Percentiles rank a stretch among this genome's conserved stretches.
These are phyloP conservation scores for Hippotragus niger DNA, from an alignment of 2,113 vertebrate species.

Conservation along the genomic window DNA sequence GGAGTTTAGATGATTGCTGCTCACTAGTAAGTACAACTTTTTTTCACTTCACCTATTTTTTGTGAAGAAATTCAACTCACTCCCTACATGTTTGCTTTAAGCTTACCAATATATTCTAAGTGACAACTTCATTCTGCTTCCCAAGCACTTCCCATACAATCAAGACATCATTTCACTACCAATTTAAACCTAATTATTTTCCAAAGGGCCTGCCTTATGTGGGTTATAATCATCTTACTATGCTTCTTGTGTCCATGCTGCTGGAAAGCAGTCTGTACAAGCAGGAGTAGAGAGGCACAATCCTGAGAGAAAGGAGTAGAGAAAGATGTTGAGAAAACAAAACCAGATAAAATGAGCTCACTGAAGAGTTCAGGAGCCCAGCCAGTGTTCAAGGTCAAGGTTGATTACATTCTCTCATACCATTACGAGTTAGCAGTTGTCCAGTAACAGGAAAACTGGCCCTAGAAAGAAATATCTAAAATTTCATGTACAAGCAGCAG, in stretches of 20 bases:
- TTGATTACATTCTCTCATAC: slow-evolving; percentile 52
- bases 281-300: slow-evolving; percentile 74
- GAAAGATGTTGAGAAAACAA: slow-evolving; percentile 76
- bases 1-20: neutral
- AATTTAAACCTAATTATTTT: slow-evolving; percentile 59
- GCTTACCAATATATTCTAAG: neutral
- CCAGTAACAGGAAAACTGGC: slow-evolving; percentile 46
- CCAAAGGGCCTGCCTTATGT: slow-evolving; percentile 70
- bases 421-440: slow-evolving; percentile 29
- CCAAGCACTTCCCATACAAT: slow-evolving; percentile 26
- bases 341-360: slow-evolving; percentile 54
- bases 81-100: slow-evolving; percentile 5
- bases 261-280: slow-evolving; percentile 78
- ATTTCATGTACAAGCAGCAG: neutral
- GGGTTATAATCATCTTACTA: slow-evolving; percentile 71
- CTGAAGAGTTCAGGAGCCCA: slow-evolving; percentile 61
- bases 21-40: slow-evolving; percentile 36
- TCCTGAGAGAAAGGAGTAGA: slow-evolving; percentile 77
- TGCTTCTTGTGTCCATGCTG: slow-evolving; percentile 77
- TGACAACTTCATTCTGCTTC: slow-evolving; percentile 37
- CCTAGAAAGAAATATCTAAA: slow-evolving; percentile 50
- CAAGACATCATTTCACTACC: slow-evolving; percentile 56
- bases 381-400: slow-evolving; percentile 57
- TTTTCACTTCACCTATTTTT: slow-evolving; percentile 19
- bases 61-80: slow-evolving; percentile 49